phyloP scores from a whole-genome alignment of 1,140 invertebrate genomes.

The Alviniconcha marisindica region DNA sequence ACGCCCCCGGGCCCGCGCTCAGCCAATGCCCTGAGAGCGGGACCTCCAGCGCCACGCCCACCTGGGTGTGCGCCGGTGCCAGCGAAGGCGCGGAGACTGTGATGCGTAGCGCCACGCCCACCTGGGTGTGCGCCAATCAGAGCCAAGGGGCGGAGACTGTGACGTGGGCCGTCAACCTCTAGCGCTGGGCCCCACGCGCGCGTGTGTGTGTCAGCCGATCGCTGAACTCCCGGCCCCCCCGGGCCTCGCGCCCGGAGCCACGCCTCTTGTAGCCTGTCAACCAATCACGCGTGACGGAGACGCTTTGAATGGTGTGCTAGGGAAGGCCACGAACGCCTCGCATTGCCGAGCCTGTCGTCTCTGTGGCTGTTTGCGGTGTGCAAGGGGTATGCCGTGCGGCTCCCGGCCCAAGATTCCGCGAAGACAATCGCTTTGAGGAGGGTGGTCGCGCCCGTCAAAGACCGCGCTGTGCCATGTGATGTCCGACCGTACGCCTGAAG shows the following conservation, averaged over 20 bases:
- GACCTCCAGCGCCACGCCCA: not conserved
- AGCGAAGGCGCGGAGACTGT: not conserved
- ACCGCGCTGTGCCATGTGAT: too few relatives aligned
- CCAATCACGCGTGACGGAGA: not conserved
- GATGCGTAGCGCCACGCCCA: not conserved
- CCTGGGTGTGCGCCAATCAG: constrained; percentile 5
- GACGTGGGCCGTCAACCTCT: not conserved
- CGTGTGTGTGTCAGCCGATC: not conserved
- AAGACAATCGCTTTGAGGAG: too few relatives aligned
- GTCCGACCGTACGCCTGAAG: too few relatives aligned
- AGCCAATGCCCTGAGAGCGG: not conserved
- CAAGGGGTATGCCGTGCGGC: too few relatives aligned
- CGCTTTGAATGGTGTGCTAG: not conserved
- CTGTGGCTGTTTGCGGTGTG: too few relatives aligned
- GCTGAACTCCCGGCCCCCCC: too few relatives aligned
- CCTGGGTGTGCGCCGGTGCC: not conserved
- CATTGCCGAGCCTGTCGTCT: too few relatives aligned
- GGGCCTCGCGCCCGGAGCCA: not conserved
- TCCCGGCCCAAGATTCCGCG: too few relatives aligned
- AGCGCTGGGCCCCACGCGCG: not conserved
- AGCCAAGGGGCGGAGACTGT: not conserved
- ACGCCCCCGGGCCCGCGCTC: not conserved
- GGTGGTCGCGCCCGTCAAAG: too few relatives aligned
- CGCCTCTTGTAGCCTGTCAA: not conserved
- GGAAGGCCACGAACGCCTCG: too few relatives aligned